phyloP scores from a whole-genome alignment of 2,113 vertebrate species.

The Pteropus alecto region DNA sequence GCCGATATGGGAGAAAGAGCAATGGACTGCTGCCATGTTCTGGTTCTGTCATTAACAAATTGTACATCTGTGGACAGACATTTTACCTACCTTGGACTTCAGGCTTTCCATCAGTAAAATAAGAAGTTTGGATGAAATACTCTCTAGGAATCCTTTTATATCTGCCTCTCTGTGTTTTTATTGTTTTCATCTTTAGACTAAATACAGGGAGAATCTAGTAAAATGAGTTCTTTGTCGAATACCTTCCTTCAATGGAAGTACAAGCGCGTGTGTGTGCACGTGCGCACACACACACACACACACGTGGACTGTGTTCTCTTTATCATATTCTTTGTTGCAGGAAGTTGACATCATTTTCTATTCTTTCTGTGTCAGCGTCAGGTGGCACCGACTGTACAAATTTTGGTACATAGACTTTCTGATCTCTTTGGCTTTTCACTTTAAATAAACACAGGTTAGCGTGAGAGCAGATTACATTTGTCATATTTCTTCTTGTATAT shows the following conservation, averaged over 20 bases:
- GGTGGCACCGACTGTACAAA: background rate
- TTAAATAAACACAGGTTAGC: slow-evolving; percentile 47
- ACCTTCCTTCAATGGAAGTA: background rate
- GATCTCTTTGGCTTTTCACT: slow-evolving; percentile 14
- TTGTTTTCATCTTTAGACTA: background rate
- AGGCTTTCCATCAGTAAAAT: background rate
- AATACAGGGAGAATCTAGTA: background rate
- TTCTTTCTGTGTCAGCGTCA: background rate
- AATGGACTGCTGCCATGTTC: background rate
- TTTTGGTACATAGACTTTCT: slow-evolving; percentile 12
- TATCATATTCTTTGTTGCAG: background rate
- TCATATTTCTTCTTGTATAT: slow-evolving; percentile 11
- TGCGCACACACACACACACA: fast-evolving
- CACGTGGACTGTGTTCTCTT: fast-evolving
- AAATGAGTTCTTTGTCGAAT: background rate
- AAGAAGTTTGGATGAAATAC: background rate
- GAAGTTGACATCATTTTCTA: background rate
- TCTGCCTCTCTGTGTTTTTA: background rate
- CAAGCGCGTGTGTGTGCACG: no score
- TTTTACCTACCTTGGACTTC: background rate
- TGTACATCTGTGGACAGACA: background rate
- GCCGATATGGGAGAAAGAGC: background rate
- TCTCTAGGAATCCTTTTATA: background rate
- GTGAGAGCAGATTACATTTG: background rate
- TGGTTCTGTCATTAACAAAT: background rate